Percentiles rank a stretch among this genome's conserved stretches.
Conservation (phyloP, 2,797 vertebrate genomes). For the Lithobates pipiens region DNA sequence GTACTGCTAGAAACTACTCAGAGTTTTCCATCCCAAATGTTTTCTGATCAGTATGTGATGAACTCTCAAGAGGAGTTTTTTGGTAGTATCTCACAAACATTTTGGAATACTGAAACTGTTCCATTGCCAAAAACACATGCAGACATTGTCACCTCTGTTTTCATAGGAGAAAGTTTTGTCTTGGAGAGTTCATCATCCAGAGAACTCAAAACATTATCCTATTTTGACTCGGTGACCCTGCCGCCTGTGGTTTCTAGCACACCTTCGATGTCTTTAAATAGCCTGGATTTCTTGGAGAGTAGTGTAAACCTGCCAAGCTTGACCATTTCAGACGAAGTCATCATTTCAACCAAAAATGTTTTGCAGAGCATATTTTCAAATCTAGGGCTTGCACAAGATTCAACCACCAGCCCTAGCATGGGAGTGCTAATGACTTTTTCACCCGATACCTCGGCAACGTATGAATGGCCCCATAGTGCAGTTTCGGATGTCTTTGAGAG, state of each 20-base stretch:
- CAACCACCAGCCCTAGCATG: conserved; percentile 22
- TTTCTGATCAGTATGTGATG: background rate
- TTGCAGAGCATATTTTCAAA: background rate
- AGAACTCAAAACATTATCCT: conserved; percentile 7
- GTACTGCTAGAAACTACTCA: background rate
- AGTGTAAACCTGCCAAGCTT: conserved; percentile 8
- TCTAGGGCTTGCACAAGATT: background rate
- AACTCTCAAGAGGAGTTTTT: background rate
- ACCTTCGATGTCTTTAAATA: conserved; percentile 11
- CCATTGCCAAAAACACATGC: background rate
- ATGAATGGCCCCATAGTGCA: conserved; percentile 40
- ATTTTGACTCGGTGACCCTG: conserved; percentile 21
- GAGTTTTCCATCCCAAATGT: too few relatives aligned
- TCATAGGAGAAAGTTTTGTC: background rate
- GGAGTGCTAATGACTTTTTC: conserved; percentile 51
- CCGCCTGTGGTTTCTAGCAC: conserved; percentile 24
- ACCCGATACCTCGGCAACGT: conserved; percentile 22
- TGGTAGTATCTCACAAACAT: background rate
- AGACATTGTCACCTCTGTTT: background rate
- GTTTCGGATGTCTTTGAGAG: conserved; percentile 49
- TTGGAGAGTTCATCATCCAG: background rate
- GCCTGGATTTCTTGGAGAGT: conserved; percentile 17
- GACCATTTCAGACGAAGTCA: background rate
- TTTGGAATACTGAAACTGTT: background rate
- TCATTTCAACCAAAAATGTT: conserved; percentile 47